phyloP scores from a whole-genome alignment of 2,888 invertebrate genomes.

The Parelbella ahira region DNA sequence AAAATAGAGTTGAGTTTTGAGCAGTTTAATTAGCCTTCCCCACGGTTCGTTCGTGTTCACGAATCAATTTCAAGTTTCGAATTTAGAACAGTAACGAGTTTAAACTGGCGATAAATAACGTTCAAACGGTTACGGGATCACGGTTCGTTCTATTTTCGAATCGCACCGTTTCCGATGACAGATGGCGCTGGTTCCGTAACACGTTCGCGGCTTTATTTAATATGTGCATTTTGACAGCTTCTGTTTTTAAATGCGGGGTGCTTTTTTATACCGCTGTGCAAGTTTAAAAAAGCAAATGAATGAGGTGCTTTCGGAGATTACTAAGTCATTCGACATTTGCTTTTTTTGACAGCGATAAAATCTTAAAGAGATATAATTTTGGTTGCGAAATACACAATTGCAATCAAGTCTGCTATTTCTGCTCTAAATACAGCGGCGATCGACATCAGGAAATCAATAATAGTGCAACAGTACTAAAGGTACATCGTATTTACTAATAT shows the following conservation, averaged over 20 bases:
- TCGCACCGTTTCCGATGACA: conserved; percentile 57
- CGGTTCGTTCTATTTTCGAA: conserved; percentile 42
- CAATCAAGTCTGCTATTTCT: too few species aligned
- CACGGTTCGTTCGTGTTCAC: conserved; percentile 10
- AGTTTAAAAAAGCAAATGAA: too few species aligned
- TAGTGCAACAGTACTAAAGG: too few species aligned
- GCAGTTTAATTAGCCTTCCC: conserved; percentile 8
- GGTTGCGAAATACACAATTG: too few species aligned
- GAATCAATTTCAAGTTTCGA: conserved; percentile 33
- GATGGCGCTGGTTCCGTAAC: conserved; percentile 52
- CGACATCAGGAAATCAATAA: too few species aligned
- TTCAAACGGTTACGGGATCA: conserved; percentile 47
- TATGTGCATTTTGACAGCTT: conserved; percentile 23
- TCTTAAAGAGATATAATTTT: too few species aligned
- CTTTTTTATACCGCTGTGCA: background rate
- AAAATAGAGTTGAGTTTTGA: conserved; percentile 1
- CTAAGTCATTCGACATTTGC: too few species aligned
- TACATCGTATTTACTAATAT: too few species aligned
- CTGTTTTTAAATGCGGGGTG: conserved; percentile 11
- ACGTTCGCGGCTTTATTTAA: conserved; percentile 24
- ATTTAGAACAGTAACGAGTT: conserved; percentile 43
- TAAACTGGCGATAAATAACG: conserved; percentile 51
- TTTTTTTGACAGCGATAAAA: too few species aligned
- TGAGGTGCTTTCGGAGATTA: too few species aligned
- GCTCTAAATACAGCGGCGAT: too few species aligned